Percentiles rank a stretch among this genome's conserved stretches.
Conservation (phyloP, 2,797 vertebrate species). For the Notamacropus eugenii region DNA sequence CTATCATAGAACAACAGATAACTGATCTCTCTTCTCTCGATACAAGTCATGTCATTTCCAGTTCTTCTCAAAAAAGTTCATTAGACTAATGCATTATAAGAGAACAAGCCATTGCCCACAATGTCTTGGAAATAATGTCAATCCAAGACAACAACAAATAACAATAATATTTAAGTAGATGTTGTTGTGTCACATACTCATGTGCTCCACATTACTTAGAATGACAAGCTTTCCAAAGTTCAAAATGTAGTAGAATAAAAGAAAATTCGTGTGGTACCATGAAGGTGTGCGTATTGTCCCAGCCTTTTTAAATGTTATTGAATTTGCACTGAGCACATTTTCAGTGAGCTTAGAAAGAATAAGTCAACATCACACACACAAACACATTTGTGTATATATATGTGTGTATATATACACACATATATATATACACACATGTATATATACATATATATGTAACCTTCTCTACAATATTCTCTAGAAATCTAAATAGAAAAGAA, state of each 20-base stretch:
- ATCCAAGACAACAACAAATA: not conserved
- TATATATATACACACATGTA: too few relatives aligned
- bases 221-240: not conserved
- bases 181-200: not conserved
- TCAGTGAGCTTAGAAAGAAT: not conserved
- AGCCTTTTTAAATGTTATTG: too few relatives aligned
- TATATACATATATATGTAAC: not conserved
- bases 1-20: too few relatives aligned
- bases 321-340: too few relatives aligned
- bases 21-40: too few relatives aligned
- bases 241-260: not conserved
- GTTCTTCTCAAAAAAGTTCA: too few relatives aligned
- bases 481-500: not conserved
- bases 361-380: too few relatives aligned
- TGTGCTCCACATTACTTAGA: not conserved
- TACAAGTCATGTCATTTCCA: too few relatives aligned
- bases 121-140: not conserved
- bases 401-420: too few relatives aligned
- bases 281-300: too few relatives aligned
- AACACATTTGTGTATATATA: too few relatives aligned
- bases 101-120: not conserved
- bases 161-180: not conserved
- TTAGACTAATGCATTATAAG: too few relatives aligned
- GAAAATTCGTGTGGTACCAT: not conserved
- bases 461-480: not conserved